Base-by-base conservation (phyloP, 1,140 invertebrate species). In the Pseudomyrmex gracilis region DNA sequence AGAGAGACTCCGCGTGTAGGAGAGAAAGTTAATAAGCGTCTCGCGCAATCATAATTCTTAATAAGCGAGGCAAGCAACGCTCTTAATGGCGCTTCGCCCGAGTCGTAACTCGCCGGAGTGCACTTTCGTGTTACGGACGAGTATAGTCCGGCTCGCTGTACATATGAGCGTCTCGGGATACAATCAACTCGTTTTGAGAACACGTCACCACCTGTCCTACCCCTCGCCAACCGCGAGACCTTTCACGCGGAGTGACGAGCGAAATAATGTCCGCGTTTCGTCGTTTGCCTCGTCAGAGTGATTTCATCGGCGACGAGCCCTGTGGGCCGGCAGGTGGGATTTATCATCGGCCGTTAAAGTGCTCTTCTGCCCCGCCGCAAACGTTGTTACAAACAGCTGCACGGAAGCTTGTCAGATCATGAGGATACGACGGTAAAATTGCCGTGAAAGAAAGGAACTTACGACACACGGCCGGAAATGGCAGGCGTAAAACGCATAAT, bases 261-360 rank as follows among this genome's bases (percentile, higher is more conserved):
- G 73, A 66, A 88, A 90, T 90, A 90, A 90, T 91, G 89, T 89
- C 34, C 87, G 83, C 88, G 78, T 87, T 87, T 85, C 86, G 87
- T 90, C 89, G 34, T 34, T 34, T 0, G 88, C 86, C 89, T 88
- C 74, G 90, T 63, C 76, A 58, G 22, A 24, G 86, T 86, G 89
- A 89, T 90, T 90, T 89, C 90, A 70, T 58, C 86, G 85, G 57
- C 63, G 88, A 90, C 63, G 88, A 90, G 73, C 76, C 76, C 34
- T 34, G 34, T 78, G n/a, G n/a, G 76, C 86, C 83, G 66, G 68
- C 90, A 90, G 88, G 88, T 90, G 91, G 90, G 85, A 91, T 92
- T 92, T 92, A 91, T 90, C 90, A 89, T 91, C 89, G 82, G 60
- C 85, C 66, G 87, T 88, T 91, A 90, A 87, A 85, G 17, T 22